Evolutionary conservation across 2,113 vertebrate genomes (phyloP).

Genomic region (Tautogolabrus adspersus): DNA sequence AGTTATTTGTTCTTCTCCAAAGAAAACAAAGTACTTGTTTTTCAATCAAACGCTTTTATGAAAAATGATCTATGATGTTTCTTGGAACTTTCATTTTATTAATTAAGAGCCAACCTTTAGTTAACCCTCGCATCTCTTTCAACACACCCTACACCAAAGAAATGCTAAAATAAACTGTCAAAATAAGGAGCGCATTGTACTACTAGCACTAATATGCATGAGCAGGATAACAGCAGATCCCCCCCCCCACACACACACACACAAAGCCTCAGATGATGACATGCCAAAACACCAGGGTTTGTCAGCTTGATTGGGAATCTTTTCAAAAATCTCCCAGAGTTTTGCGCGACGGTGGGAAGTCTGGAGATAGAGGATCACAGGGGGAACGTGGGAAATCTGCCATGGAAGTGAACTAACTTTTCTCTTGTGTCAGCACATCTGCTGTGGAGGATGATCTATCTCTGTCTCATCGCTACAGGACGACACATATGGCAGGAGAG

Average conservation of each 20-base stretch:
- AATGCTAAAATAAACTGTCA: too few relatives aligned
- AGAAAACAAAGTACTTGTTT: not conserved
- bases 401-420: constrained; percentile 70
- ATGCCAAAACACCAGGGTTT: constrained; percentile 60
- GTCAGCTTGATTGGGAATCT: constrained; percentile 60
- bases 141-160: too few relatives aligned
- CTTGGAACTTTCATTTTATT: not conserved
- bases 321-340: constrained; percentile 64
- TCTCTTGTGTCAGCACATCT: constrained; percentile 71
- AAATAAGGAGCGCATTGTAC: too few relatives aligned
- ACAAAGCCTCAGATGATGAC: constrained; percentile 5
- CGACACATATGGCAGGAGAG: constrained; percentile 51
- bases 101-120: not conserved
- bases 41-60: not conserved
- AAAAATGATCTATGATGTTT: not conserved
- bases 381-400: constrained; percentile 58
- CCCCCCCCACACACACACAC: constrained; percentile 21
- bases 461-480: constrained; percentile 33
- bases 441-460: constrained; percentile 53
- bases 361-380: constrained; percentile 60
- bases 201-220: not conserved
- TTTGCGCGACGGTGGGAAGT: constrained; percentile 47
- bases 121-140: not conserved
- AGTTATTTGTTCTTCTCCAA: too few relatives aligned
- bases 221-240: constrained; percentile 5